phyloP scores from a whole-genome alignment of 2,797 vertebrate species.

The Pseudochirops corinnae region DNA sequence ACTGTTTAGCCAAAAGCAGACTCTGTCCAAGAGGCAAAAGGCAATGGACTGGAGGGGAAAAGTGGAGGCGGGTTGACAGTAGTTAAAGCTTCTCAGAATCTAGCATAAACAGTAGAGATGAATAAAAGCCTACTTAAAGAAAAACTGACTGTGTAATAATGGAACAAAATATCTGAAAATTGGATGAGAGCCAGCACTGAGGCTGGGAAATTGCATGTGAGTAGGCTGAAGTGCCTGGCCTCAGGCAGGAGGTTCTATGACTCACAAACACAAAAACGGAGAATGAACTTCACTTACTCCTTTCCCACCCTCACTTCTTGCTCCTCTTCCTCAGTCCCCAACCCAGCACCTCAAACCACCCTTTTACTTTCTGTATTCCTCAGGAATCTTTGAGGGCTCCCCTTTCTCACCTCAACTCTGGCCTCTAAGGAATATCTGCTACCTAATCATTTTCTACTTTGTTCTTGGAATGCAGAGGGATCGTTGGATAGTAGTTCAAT shows the following conservation, averaged over 20 bases:
- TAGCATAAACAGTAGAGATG: constrained; percentile 66
- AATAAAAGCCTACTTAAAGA: constrained; percentile 65
- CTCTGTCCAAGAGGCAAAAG: constrained; percentile 69
- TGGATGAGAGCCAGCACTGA: not conserved
- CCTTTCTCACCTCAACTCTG: not conserved
- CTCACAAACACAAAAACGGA: not conserved
- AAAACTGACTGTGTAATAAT: constrained; percentile 71
- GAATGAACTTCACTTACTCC: not conserved
- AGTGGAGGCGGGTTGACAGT: constrained; percentile 32
- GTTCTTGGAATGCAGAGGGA: not conserved
- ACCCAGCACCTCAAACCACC: not conserved
- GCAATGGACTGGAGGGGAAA: not conserved
- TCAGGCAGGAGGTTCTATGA: not conserved
- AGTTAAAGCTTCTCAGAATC: constrained; percentile 61
- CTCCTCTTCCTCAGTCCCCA: not conserved
- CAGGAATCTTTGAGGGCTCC: not conserved
- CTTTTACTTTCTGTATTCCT: not conserved
- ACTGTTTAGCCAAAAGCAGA: constrained; percentile 52
- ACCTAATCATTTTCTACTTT: not conserved
- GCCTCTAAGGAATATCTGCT: not conserved
- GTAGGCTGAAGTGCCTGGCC: constrained; percentile 2
- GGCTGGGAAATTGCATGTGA: constrained; percentile 22
- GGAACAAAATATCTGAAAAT: constrained; percentile 40
- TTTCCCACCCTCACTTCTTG: not conserved
- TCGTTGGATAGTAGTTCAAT: not conserved